Evolutionary conservation across 2,888 invertebrate genomes (phyloP), one percentile per base, ranked within the genome.

Genomic region (Acrocyrtus sp.): DNA sequence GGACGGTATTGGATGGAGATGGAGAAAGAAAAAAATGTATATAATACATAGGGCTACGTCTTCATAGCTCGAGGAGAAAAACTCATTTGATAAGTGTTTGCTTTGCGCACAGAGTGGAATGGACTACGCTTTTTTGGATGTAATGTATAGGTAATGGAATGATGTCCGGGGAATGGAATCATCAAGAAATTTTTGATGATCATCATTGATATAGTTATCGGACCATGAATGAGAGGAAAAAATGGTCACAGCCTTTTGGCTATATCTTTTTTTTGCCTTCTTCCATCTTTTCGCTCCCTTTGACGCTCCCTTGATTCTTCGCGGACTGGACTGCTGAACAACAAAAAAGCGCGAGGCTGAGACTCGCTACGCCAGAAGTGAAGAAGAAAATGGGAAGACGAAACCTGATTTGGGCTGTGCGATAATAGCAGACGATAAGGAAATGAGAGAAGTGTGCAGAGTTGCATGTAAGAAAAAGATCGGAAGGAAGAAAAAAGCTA

Each of bases 161-260:
- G n/a, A n/a, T n/a, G 26, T 10, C 15, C 26, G 22, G 19, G 26
- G 15, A 41, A 50, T 22, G 41, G 34, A 61, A 34, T 48, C 69
- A 54, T 69, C 43, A 62, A 54, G 62, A 69, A 50, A n/a, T n/a
- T 61, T 69, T 26, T 24, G 48, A 43, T 24, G 57, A 47, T 50
- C 50, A 62, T 41, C 53, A 61, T 41, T 60, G 47, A 54, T 34
- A 61, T 34, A 34, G 48, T 61, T 61, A 61, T 61, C 61, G 61
- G 19, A 22, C 39, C 48, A 29, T 39, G 61, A 39, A 51, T 61
- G 61, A 61, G 51, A 60, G 61, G 50, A 61, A 61, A n/a, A 39
- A 61, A 61, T 61, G 61, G 29, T 29, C 61, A 61, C 39, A 39
- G 61, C 61, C 39, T 45, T 58, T 26, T n/a, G 26, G 3, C 47